Conservation (phyloP, 2,113 vertebrate genomes). For the Dascyllus trimaculatus region DNA sequence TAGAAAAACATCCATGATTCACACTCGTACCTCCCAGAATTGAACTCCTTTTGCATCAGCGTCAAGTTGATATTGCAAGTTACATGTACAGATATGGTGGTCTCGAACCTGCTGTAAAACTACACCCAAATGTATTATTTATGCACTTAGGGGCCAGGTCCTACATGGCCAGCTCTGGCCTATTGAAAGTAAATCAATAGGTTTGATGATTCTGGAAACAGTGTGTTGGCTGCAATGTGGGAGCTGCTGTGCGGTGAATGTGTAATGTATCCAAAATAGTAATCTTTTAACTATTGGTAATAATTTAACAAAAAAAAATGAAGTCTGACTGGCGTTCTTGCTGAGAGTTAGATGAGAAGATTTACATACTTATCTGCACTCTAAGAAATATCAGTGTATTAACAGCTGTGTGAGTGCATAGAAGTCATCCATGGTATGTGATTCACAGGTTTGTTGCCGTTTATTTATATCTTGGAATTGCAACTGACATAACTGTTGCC, state of each 20-base stretch:
- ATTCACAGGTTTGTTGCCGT: no score
- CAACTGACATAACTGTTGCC: no score
- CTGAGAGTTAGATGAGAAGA: no score
- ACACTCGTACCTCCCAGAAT: conserved; percentile 23
- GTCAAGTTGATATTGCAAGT: conserved; percentile 31
- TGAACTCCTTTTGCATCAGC: conserved; percentile 34
- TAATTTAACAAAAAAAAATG: background rate
- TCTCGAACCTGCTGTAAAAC: conserved; percentile 41
- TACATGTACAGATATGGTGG: conserved; percentile 22
- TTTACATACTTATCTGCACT: no score
- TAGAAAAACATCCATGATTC: conserved; percentile 28
- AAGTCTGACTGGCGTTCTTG: no score
- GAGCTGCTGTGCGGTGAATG: conserved; percentile 10
- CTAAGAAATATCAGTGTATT: no score
- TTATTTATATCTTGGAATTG: no score
- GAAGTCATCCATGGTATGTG: no score
- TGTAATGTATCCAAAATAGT: no score
- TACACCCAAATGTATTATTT: conserved; percentile 69
- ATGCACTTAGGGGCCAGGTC: conserved; percentile 43
- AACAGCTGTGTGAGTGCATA: no score
- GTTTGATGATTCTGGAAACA: conserved; percentile 48
- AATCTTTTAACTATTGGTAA: no score
- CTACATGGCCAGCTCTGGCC: conserved; percentile 49
- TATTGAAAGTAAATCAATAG: conserved; percentile 75
- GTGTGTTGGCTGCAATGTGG: conserved; percentile 14